Percentiles rank a stretch among this genome's conserved stretches.
Evolutionary conservation across 2,797 vertebrate genomes (phyloP).

Genomic region (Dendrocincla fuliginosa): DNA sequence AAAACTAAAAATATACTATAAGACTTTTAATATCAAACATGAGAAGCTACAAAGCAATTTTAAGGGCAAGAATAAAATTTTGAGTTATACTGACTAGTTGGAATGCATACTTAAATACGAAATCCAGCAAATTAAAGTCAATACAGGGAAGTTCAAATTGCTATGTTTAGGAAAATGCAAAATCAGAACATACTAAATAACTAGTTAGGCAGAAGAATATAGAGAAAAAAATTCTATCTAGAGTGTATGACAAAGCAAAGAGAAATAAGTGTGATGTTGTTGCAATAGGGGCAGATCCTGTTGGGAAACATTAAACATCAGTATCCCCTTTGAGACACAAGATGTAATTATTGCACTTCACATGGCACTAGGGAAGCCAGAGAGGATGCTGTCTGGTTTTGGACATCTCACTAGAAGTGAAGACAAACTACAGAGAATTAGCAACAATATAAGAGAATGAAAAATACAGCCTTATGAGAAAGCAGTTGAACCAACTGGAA

Average conservation of each 20-base stretch:
- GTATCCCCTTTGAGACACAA: background rate
- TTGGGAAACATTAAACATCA: background rate
- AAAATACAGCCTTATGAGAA: background rate
- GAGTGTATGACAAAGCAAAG: background rate
- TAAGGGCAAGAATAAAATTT: background rate
- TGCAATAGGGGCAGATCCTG: background rate
- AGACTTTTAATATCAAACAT: background rate
- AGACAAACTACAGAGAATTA: background rate
- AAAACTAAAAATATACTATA: background rate
- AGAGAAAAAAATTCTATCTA: background rate
- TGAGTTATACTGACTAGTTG: background rate
- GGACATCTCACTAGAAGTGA: background rate
- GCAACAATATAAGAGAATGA: background rate
- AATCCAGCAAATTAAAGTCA: background rate
- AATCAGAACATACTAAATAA: background rate
- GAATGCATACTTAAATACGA: background rate
- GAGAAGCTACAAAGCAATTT: background rate
- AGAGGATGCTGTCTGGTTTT: background rate
- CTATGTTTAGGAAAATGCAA: background rate
- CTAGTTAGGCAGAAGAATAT: background rate
- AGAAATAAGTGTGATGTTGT: background rate
- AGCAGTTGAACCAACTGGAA: background rate
- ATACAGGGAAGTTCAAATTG: background rate
- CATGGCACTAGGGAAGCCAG: background rate
- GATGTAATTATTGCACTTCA: background rate